Base-by-base conservation (phyloP, 2,888 invertebrate species). In the Parnassius glacialis region DNA sequence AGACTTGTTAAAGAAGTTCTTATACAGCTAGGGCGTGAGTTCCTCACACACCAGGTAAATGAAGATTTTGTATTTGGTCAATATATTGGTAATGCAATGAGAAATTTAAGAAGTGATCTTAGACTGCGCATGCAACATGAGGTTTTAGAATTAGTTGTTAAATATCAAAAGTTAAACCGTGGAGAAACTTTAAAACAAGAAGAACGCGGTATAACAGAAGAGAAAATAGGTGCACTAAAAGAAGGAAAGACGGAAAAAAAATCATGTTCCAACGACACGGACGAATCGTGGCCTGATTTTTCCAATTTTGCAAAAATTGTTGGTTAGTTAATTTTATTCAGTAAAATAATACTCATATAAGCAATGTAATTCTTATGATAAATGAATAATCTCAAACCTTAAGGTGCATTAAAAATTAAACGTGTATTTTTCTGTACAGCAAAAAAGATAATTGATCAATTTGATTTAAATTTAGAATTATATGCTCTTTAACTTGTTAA, bases 1-100 rank as follows among this genome's bases (percentile, higher is more conserved):
- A 76, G 74, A 41, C 66, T 90, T 0, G 75, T 90, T 0, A 88
- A 80, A 72, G 83, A 90, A 10, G 67, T 90, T 0, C 67, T 90
- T 0, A 64, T 75, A 1, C 80, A 88, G 69, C 61, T 90, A 0
- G 87, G 85, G 1, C 77, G 80, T 65, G 90, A 90, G 53, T 80
- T 90, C 11, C 12, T 90, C 10, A 73, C 77, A 0, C 78, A 77
- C 48, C 81, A 87, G 67, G 80, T 89, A 0, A 84, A 77, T n/a
- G 90, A 90, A 68, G 85, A 90, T 45, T 90, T 89, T n/a, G 80
- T 89, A 0, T 90, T 90, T 43, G 90, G 90, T n/a, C 90, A 90
- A 65, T 90, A 85, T 50, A 68, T 90, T 0, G 88, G 88, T 0
- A 84, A 80, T 56, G 66, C 84, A 0, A 88, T 90, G 85, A 87